These are phyloP conservation scores for Melitaea cinxia DNA, from an alignment of 1,140 invertebrate genomes.

Conservation along the genomic window DNA sequence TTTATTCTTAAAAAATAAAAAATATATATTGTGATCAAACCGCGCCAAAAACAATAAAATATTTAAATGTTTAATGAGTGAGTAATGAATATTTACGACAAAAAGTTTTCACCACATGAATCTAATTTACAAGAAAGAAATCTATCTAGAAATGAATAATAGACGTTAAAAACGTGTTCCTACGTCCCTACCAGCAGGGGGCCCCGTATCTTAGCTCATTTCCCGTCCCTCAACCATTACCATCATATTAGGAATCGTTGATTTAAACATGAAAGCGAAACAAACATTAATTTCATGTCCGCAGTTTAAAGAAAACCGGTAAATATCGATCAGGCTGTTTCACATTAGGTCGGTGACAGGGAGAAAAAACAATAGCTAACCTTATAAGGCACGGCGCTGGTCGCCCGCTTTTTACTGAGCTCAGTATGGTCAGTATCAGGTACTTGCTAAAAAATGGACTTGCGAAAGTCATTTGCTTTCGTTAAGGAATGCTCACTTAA, in stretches of 20 bases:
- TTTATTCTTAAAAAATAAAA: background rate
- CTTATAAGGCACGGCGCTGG: slow-evolving; percentile 40
- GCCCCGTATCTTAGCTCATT: background rate
- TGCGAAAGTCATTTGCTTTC: slow-evolving; percentile 41
- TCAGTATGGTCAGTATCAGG: slow-evolving; percentile 41
- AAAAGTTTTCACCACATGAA: background rate
- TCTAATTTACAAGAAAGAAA: background rate
- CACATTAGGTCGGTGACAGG: slow-evolving; percentile 41
- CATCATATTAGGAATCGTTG: slow-evolving; percentile 21
- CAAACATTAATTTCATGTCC: slow-evolving; percentile 35
- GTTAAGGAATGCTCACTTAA: slow-evolving; percentile 37
- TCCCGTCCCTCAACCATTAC: slow-evolving; percentile 2
- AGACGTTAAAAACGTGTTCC: background rate
- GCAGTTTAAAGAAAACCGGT: slow-evolving; percentile 50
- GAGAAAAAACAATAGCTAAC: slow-evolving; percentile 46
- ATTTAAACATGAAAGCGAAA: slow-evolving; percentile 23
- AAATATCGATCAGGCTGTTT: slow-evolving; percentile 45
- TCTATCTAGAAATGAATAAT: background rate
- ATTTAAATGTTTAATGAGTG: too few species aligned
- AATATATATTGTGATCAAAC: too few species aligned
- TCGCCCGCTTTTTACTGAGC: slow-evolving; percentile 41
- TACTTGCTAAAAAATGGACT: slow-evolving; percentile 37
- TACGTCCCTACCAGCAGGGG: background rate
- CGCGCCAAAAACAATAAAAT: too few species aligned
- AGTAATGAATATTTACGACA: background rate